Conservation (phyloP, 2,797 vertebrate species). For the Labroides dimidiatus region DNA sequence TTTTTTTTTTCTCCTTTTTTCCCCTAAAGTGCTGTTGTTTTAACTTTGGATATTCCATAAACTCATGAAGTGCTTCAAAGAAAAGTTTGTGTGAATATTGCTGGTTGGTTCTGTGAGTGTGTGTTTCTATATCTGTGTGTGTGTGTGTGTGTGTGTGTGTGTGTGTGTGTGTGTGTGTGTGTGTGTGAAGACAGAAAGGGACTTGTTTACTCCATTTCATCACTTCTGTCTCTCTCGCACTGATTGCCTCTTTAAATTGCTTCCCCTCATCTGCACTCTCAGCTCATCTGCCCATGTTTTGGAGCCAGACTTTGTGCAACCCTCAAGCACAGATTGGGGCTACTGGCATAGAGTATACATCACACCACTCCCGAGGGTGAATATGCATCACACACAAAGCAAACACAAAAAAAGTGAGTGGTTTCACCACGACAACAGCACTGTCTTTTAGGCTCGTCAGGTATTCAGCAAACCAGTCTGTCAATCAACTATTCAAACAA, state of each 20-base stretch:
- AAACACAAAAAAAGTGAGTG: conserved; percentile 37
- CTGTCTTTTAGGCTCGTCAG: conserved; percentile 7
- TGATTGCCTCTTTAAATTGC: conserved; percentile 51
- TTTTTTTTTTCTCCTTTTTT: neutral
- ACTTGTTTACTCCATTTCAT: conserved; percentile 60
- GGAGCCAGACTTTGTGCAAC: conserved; percentile 36
- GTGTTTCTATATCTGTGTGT: conserved; percentile 6
- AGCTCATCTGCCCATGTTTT: conserved; percentile 36
- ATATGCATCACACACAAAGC: conserved; percentile 20
- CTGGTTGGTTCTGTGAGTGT: conserved; percentile 7
- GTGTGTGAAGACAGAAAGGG: conserved; percentile 27
- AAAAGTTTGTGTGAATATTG: conserved; percentile 39
- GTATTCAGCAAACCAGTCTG: conserved; percentile 7
- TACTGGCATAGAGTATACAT: conserved; percentile 35
- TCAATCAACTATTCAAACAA: neutral
- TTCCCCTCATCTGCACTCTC: conserved; percentile 42
- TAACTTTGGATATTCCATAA: conserved; percentile 52
- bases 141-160: conserved; percentile 10
- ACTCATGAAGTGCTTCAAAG: conserved; percentile 48
- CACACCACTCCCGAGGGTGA: conserved; percentile 28
- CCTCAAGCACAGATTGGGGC: conserved; percentile 23
- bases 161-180: conserved; percentile 6
- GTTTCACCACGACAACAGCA: neutral
- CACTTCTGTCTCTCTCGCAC: conserved; percentile 44
- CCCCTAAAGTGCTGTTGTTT: conserved; percentile 8